Evolutionary conservation across 2,797 vertebrate genomes (phyloP).

Genomic region (Platyrinchus mystaceus): DNA sequence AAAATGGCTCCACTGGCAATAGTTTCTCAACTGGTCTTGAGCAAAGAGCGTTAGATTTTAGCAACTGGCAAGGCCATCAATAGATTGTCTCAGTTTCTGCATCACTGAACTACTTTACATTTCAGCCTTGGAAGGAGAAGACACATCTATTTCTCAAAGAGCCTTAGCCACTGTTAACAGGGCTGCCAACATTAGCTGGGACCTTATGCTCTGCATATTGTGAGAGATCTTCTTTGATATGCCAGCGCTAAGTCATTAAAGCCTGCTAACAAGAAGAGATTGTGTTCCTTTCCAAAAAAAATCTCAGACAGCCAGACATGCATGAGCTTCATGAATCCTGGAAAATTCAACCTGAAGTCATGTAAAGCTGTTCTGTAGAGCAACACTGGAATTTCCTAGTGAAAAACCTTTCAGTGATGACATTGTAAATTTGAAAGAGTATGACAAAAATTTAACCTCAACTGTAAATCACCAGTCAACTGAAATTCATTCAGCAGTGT

Average conservation of each 20-base stretch:
- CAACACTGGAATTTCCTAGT: neutral
- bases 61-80: neutral
- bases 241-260: neutral
- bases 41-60: neutral
- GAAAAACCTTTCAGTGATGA: neutral
- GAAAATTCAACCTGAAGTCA: neutral
- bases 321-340: neutral
- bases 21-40: neutral
- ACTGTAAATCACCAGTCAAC: neutral
- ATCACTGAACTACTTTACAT: neutral
- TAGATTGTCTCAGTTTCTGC: neutral
- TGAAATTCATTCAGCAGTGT: neutral
- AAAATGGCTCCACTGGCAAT: neutral
- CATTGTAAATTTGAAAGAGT: neutral
- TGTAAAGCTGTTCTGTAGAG: neutral
- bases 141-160: neutral
- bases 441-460: neutral
- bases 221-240: neutral
- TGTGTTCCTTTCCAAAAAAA: neutral
- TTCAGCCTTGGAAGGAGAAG: neutral
- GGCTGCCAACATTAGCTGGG: fast-evolving
- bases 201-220: neutral
- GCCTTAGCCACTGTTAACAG: neutral
- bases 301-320: neutral
- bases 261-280: neutral